Conservation (phyloP, 2,797 vertebrate genomes). For the Poliocrania exsul region DNA sequence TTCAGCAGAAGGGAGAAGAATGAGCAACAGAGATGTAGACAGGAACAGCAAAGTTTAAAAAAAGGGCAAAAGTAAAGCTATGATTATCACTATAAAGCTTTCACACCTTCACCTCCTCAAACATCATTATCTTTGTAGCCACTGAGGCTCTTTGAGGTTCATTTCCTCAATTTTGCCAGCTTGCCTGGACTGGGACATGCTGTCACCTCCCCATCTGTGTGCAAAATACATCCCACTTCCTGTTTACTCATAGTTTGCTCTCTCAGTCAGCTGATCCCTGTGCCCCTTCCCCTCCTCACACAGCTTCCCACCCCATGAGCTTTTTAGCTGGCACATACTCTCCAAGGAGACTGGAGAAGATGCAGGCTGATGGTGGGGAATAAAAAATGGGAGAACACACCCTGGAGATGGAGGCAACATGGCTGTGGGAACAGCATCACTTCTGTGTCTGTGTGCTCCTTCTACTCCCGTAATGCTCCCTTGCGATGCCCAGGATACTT, state of each 20-base stretch:
- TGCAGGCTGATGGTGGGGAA: background rate
- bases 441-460: background rate
- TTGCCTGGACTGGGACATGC: background rate
- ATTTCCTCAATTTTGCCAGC: background rate
- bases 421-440: background rate
- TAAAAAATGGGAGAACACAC: background rate
- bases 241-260: background rate
- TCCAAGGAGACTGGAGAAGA: background rate
- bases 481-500: background rate
- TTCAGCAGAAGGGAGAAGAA: background rate
- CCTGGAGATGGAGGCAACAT: background rate
- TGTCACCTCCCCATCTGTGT: background rate
- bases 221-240: background rate
- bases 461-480: background rate
- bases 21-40: background rate
- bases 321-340: background rate
- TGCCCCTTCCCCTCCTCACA: rapidly evolving
- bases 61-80: background rate
- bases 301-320: background rate
- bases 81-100: background rate
- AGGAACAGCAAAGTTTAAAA: background rate
- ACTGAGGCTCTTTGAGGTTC: background rate
- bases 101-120: background rate
- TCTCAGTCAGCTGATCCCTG: background rate
- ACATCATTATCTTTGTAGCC: background rate